phyloP scores from a whole-genome alignment of 1,140 invertebrate genomes.

The Drosophila quadrilineata region DNA sequence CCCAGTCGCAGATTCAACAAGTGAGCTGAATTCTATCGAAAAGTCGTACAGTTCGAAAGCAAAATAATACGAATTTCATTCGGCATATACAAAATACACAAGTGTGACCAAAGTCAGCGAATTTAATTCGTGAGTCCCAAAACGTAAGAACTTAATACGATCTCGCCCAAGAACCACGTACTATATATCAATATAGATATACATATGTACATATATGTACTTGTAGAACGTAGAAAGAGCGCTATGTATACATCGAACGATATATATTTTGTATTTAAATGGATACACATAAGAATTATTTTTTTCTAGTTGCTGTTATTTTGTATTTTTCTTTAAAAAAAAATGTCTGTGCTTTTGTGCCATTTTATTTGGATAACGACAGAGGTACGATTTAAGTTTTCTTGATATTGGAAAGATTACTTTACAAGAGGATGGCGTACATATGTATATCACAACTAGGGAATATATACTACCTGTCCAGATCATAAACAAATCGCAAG shows the following conservation, averaged over 20 bases:
- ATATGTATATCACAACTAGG: no score
- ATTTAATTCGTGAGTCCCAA: conserved; percentile 20
- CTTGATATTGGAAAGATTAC: no score
- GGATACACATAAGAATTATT: no score
- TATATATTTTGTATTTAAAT: no score
- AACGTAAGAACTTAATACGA: conserved; percentile 38
- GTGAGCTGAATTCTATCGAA: conserved; percentile 15
- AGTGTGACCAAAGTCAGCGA: conserved; percentile 14
- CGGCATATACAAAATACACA: conserved; percentile 21
- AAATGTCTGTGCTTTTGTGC: no score
- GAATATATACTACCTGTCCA: neutral
- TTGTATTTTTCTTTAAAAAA: no score
- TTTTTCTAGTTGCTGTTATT: no score
- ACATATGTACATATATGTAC: neutral
- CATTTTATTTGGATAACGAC: no score
- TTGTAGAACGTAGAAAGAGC: no score
- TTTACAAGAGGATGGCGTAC: no score
- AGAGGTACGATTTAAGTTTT: no score
- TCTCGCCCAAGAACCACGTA: neutral
- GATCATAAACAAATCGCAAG: conserved; percentile 17
- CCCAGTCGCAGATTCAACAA: conserved; percentile 49
- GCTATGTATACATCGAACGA: no score
- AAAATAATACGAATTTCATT: conserved; percentile 18
- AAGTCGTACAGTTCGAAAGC: conserved; percentile 11
- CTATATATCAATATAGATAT: conserved; percentile 11